Evolutionary conservation across 2,797 vertebrate genomes (phyloP), one percentile per base, ranked within the genome.

Genomic region (Cirrhinus molitorella): DNA sequence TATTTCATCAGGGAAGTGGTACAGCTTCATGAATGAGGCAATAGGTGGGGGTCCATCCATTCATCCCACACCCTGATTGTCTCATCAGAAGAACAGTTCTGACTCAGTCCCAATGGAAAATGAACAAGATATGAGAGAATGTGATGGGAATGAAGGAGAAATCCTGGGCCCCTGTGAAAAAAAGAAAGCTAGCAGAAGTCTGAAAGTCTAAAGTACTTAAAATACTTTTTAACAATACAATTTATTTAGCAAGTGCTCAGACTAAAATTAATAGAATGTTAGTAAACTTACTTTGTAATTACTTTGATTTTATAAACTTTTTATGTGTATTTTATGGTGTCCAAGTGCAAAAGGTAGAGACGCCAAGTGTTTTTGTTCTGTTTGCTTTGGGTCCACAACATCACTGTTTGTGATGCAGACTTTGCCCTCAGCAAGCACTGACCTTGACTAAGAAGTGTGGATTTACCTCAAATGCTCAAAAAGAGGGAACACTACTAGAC

Each of bases 81-180:
- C 43, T 65, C 59, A 78, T 78, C 47, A 79, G 47, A 34, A 13
- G 28, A 79, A 51, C 12, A 65, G 10, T 65, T 75, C 6, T 25
- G 21, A 75, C 4, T 66, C 43, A 66, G 3, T 65, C 43, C 59
- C 43, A 49, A 17, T 66, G 76, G 25, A 79, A 25, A 79, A 21
- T 34, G 59, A 53, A 67, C 47, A 67, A 11, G 8, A 51, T 16
- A 40, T 57, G 21, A 57, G 0, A 0, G 8, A 40, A 57, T 59
- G 8, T 2, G 13, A 76, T 25, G 34, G 34, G 53, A n/a, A 14
- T 1, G 19, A 34, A 25, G 25, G 25, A 55, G 6, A 74, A n/a
- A n/a, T n/a, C n/a, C 45, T 19, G 9, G 16, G 45, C 45, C 43
- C 47, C 14, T 19, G 8, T 71, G 11, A 21, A 73, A 31, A 72